Conservation (phyloP, 2,113 vertebrate species). For the Semnornis frantzii region DNA sequence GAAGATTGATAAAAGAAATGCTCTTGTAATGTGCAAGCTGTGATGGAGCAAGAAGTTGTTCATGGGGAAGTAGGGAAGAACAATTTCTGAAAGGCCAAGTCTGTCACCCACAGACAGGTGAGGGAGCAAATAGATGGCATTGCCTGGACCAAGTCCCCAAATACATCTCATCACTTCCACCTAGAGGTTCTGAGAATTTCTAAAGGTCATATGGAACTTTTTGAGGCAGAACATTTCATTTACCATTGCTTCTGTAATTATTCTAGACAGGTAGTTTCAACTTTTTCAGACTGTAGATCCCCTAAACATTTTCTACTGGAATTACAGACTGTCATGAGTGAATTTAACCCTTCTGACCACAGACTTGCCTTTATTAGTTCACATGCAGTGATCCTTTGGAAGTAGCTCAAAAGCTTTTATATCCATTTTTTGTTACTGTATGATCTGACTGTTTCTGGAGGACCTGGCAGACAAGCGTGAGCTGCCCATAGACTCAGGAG, state of each 20-base stretch:
- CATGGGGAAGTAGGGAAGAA: neutral
- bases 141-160: neutral
- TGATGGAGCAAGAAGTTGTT: neutral
- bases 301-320: neutral
- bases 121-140: neutral
- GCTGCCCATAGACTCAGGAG: neutral
- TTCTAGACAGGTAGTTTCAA: neutral
- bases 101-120: neutral
- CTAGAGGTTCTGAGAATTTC: neutral
- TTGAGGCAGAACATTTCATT: neutral
- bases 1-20: neutral
- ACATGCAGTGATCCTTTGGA: neutral
- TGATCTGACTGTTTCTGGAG: neutral
- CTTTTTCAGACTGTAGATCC: neutral
- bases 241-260: neutral
- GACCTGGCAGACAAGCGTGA: neutral
- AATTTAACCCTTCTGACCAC: slow-evolving; percentile 12
- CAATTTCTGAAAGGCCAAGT: neutral
- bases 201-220: neutral
- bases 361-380: neutral
- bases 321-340: neutral
- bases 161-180: neutral
- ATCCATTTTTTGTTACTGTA: neutral
- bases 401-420: slow-evolving; percentile 8
- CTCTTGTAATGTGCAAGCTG: neutral